A percentile compares a stretch with the other conserved stretches of the same genome.
Evolutionary conservation across 2,113 vertebrate species (phyloP).

Genomic region (Micromys minutus): DNA sequence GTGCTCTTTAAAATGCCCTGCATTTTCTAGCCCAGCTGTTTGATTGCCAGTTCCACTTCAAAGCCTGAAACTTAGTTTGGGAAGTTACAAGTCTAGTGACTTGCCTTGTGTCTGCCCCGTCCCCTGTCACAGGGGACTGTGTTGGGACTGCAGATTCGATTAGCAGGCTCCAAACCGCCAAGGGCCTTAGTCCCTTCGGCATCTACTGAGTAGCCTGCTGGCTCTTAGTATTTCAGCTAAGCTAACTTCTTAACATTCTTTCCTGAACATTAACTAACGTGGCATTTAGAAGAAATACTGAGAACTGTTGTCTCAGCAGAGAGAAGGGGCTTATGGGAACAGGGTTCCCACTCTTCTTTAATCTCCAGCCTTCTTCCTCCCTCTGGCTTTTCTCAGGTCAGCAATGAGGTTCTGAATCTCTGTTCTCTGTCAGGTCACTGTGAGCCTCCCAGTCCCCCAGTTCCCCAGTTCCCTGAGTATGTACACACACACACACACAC

Average conservation of each 20-base stretch:
- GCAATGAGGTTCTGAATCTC: not conserved
- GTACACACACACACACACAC: no score
- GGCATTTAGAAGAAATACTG: not conserved
- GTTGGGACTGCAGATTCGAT: not conserved
- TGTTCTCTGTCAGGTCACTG: not conserved
- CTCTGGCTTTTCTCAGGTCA: not conserved
- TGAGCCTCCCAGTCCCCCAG: not conserved
- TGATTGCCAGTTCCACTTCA: not conserved
- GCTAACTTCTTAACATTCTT: conserved; percentile 35
- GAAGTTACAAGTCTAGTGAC: not conserved
- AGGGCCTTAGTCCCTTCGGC: not conserved
- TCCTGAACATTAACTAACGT: not conserved
- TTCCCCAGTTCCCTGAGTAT: no score
- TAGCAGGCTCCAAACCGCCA: not conserved
- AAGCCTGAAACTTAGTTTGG: conserved; percentile 24
- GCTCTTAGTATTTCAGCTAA: not conserved
- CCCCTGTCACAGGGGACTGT: accelerated
- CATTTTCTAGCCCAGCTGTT: not conserved
- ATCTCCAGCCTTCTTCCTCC: not conserved
- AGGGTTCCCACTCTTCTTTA: no score
- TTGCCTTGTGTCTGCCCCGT: not conserved
- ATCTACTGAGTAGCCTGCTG: not conserved
- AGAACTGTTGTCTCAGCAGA: not conserved
- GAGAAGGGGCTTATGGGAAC: not conserved
- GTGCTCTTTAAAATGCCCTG: not conserved